These are phyloP conservation scores for Neuroterus valhalla DNA, from an alignment of 1,140 invertebrate species.

Conservation along the genomic window DNA sequence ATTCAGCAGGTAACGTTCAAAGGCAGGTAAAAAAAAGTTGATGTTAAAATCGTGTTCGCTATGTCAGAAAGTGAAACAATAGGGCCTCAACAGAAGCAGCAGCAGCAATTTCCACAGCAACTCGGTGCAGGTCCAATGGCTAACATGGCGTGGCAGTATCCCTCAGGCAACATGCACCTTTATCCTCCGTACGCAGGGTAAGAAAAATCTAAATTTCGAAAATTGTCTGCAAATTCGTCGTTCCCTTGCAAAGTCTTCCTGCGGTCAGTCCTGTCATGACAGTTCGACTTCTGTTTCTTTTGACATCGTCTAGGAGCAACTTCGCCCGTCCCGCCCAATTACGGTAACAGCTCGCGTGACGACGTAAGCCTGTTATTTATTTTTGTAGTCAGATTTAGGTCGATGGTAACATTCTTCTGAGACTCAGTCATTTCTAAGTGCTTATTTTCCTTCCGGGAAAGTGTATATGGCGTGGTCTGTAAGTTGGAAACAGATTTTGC, in stretches of 20 bases:
- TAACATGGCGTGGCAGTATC: conserved; percentile 71
- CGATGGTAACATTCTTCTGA: too few species aligned
- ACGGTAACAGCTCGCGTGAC: not conserved
- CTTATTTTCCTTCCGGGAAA: too few species aligned
- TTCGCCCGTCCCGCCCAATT: not conserved
- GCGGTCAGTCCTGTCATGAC: not conserved
- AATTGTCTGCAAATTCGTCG: not conserved
- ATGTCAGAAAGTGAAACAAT: conserved; percentile 73
- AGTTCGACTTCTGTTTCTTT: not conserved
- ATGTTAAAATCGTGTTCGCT: conserved; percentile 46
- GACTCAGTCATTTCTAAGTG: too few species aligned
- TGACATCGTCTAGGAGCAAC: not conserved
- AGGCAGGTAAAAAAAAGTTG: conserved; percentile 17
- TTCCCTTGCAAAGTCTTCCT: not conserved
- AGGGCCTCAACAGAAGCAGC: conserved; percentile 70
- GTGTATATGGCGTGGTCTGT: too few species aligned
- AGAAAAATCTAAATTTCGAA: conserved; percentile 35
- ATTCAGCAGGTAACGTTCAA: conserved; percentile 6
- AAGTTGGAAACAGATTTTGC: too few species aligned
- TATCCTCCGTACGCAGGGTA: conserved; percentile 69
- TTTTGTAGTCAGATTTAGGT: too few species aligned
- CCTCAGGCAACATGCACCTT: conserved; percentile 68
- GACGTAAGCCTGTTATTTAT: too few species aligned
- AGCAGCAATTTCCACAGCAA: conserved; percentile 64
- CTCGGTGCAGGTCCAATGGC: conserved; percentile 66